Evolutionary conservation across 2,797 vertebrate species (phyloP), one percentile per base, ranked within the genome.

Genomic region (Alfaro cultratus): DNA sequence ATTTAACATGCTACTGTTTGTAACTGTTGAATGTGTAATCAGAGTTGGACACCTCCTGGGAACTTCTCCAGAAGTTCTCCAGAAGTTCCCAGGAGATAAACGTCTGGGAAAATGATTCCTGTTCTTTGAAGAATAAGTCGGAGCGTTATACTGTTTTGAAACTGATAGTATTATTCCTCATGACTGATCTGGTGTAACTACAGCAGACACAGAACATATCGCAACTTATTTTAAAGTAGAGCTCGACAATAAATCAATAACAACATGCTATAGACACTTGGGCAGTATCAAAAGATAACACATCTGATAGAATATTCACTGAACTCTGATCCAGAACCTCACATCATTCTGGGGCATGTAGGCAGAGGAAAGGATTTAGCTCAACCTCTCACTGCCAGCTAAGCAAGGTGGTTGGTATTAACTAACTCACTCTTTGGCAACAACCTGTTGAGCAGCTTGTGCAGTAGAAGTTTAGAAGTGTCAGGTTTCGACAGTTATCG

Each of bases 191-290:
- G 18, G 74, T 47, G 45, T 72, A 85, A 74, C 75, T 85, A 83
- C 49, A 85, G 36, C 79, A 77, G 77, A 85, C 74, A 67, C 57
- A 18, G 80, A 80, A 83, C 85, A 68, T 51, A 76, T 86, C 77
- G 83, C 62, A 80, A 36, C 55, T 53, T 43, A 75, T 76, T 81
- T 85, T 83, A 81, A 84, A 83, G 75, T 51, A 51, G 18, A 79
- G 75, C 70, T 1, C 75, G 80, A 51, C 49, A 51, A 23, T 51
- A 51, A 51, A 51, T 51, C 49, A 49, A 8, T 51, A 51, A 51
- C 21, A 23, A 18, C 45, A 46, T 47, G 4, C 46, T 18, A 47
- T 18, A 16, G 13, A 46, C 45, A 46, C 47, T 18, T 18, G 16
- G 47, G 18, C 47, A 47, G 47, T 47, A 18, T 47, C 47, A 47